These are phyloP conservation scores for Trachelus tabidus DNA, from an alignment of 2,888 invertebrate genomes.

Conservation along the genomic window DNA sequence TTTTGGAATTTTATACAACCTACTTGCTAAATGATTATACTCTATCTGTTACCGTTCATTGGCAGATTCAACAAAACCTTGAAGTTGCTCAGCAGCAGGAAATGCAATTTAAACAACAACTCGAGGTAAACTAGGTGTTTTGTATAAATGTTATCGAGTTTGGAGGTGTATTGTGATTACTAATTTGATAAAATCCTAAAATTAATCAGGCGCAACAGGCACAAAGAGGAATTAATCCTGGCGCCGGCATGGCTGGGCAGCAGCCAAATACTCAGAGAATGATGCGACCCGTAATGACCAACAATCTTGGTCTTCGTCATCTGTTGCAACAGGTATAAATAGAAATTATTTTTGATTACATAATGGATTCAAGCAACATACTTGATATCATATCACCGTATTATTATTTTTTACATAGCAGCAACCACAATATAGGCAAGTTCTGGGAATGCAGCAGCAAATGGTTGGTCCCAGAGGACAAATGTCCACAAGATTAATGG, in stretches of 20 bases:
- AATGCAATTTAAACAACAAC: constrained; percentile 79
- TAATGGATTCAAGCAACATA: constrained; percentile 1
- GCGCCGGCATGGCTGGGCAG: constrained; percentile 59
- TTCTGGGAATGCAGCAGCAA: constrained; percentile 70
- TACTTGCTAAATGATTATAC: not conserved
- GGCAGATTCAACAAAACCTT: constrained; percentile 72
- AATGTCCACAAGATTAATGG: constrained; percentile 64
- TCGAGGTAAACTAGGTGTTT: constrained; percentile 71
- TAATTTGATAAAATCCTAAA: not conserved
- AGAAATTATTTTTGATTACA: constrained; percentile 15
- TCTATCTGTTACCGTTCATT: not conserved
- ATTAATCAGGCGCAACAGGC: constrained; percentile 61
- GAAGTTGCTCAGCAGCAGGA: constrained; percentile 85
- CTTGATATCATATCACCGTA: constrained; percentile 14
- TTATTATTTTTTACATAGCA: constrained; percentile 56
- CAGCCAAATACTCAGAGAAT: constrained; percentile 72
- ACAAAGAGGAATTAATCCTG: constrained; percentile 56
- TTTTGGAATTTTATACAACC: constrained; percentile 13
- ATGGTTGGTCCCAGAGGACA: constrained; percentile 68
- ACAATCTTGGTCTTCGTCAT: constrained; percentile 84
- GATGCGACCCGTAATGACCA: constrained; percentile 80
- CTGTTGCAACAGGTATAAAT: constrained; percentile 79
- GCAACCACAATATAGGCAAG: constrained; percentile 79
- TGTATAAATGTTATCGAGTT: not conserved
- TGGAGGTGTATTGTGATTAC: not conserved